Evolutionary conservation across 2,113 vertebrate genomes (phyloP).

Genomic region (Catharus bicknelli): DNA sequence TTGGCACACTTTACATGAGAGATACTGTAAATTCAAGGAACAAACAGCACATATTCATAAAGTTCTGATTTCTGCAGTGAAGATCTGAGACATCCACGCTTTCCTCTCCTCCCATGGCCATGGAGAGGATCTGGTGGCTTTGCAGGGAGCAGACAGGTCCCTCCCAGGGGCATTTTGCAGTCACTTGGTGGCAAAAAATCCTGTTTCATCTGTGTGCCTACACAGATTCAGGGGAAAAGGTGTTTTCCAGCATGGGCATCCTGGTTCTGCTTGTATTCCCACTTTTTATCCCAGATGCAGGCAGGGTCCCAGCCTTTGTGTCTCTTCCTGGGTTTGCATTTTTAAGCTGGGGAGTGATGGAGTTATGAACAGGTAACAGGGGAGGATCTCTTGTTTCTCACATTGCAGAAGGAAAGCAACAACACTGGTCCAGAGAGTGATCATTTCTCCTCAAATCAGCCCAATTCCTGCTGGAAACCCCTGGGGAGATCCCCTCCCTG

Average conservation of each 20-base stretch:
- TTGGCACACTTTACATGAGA: neutral
- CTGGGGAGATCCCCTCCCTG: neutral
- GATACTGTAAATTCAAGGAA: neutral
- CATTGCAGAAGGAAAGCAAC: fast-evolving
- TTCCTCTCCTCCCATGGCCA: neutral
- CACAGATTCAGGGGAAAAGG: neutral
- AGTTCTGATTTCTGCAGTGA: neutral
- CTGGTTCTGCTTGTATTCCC: fast-evolving
- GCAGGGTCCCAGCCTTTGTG: neutral
- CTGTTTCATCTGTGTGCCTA: neutral
- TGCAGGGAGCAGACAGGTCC: neutral
- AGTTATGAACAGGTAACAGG: neutral
- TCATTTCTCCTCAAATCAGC: neutral
- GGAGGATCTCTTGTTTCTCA: neutral
- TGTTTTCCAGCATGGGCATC: neutral
- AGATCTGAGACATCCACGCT: neutral
- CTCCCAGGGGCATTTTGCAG: neutral
- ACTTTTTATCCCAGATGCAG: neutral
- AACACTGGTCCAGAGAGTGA: fast-evolving
- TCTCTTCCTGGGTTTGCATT: neutral
- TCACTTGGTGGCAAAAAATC: neutral
- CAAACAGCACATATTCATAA: neutral
- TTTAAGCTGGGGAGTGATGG: neutral
- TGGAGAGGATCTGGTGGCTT: fast-evolving
- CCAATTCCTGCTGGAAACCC: neutral